Evolutionary conservation across 1,140 invertebrate species (phyloP).

Genomic region (Dysdera silvatica): DNA sequence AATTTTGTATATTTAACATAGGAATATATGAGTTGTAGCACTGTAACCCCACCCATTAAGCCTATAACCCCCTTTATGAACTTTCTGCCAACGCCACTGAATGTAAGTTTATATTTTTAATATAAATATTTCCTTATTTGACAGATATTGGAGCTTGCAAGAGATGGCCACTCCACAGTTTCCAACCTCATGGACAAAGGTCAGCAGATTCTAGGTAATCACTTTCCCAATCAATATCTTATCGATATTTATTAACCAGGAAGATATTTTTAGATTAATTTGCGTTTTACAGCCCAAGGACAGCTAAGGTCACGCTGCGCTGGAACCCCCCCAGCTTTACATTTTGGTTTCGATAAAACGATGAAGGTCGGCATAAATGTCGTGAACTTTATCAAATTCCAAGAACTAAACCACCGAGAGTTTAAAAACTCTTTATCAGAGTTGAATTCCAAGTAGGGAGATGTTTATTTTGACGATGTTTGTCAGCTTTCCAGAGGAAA

Average conservation of each 20-base stretch:
- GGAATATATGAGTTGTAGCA: too few species aligned
- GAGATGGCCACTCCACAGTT: slow-evolving; percentile 40
- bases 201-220: slow-evolving; percentile 39
- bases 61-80: too few species aligned
- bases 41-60: too few species aligned
- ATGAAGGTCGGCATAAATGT: background rate
- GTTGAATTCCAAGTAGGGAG: too few species aligned
- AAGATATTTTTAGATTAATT: background rate
- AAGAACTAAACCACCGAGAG: too few species aligned
- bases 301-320: background rate
- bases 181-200: slow-evolving; percentile 41
- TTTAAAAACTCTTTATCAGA: too few species aligned
- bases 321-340: background rate
- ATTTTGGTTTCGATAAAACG: background rate
- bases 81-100: too few species aligned
- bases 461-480: too few species aligned
- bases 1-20: too few species aligned
- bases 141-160: slow-evolving; percentile 30
- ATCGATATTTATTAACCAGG: background rate
- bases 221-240: background rate
- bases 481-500: too few species aligned
- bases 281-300: background rate
- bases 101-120: too few species aligned
- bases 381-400: background rate
- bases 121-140: too few species aligned